Evolutionary conservation across 64 coral and sea anemone genomes (phyloP), one percentile per base, ranked within the genome.

Genomic region (Porites australiensis): DNA sequence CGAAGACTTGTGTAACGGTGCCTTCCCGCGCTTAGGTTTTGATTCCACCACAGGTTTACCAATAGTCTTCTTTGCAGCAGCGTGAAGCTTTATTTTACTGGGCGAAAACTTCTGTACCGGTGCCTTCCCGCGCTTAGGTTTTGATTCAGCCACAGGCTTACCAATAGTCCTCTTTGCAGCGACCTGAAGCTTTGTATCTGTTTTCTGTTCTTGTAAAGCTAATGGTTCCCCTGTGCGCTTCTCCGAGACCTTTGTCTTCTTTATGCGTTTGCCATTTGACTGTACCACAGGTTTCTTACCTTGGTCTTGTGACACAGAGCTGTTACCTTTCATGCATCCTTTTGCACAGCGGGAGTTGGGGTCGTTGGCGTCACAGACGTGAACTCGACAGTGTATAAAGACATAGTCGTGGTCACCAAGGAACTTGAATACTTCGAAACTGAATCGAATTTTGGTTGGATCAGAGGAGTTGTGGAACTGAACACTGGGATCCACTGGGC

Each of bases 301-400:
- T 47, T 20, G 20, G 67, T 88, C 85, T 59, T 14, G 51, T 16
- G 18, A 50, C 13, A 8, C 21, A 22, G 85, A 51, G 13, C 22
- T 21, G 69, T 58, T 50, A 51, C 51, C 68, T n/a, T 74, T 53
- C 20, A 90, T 92, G 64, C 95, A 97, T 50, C 92, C 95, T 46
- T 73, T 86, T 10, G 84, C 86, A 58, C 95, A 97, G 57, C 95
- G 95, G 64, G 95, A 97, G 18, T 97, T 69, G 46, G 58, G 27
- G 65, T 97, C 88, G 43, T 80, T 90, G 2, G 77, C 92, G 51
- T 94, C 86, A 65, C 95, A 97, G n/a, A 97, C 92, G 8, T 86
- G 83, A 8, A 97, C 88, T 49, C 90, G 95, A 58, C 95, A 97
- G 45, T 97, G 95, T 16, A 97, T 68, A 64, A 97, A 97, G 64